Conservation (phyloP, 2,113 vertebrate genomes). For the Nothocercus julius region DNA sequence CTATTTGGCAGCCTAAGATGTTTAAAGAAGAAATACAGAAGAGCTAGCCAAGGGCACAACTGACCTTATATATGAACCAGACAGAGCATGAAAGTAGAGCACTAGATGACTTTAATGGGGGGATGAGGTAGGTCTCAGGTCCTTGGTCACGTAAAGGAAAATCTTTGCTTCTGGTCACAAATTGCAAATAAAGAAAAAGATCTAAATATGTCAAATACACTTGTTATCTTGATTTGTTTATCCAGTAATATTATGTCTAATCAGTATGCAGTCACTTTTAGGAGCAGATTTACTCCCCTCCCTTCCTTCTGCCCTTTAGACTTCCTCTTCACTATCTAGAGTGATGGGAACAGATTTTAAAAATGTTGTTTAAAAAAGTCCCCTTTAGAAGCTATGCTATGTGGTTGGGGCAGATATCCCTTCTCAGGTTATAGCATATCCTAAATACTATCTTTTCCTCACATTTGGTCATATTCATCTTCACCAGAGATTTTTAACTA, state of each 20-base stretch:
- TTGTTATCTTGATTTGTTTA: not conserved
- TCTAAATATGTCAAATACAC: not conserved
- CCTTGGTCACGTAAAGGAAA: not conserved
- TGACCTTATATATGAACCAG: not conserved
- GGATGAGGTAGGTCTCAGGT: rapidly evolving
- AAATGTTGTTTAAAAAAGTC: not conserved
- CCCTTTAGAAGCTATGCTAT: not conserved
- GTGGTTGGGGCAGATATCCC: not conserved
- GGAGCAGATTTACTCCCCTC: not conserved
- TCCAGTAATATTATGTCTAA: not conserved
- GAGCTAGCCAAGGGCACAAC: not conserved
- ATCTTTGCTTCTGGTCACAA: not conserved
- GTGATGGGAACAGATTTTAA: not conserved
- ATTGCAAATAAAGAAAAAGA: not conserved
- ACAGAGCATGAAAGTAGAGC: not conserved
- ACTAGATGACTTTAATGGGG: not conserved
- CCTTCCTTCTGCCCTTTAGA: not conserved
- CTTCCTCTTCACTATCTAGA: not conserved
- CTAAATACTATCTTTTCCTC: not conserved
- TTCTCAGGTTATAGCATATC: not conserved
- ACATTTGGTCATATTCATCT: not conserved
- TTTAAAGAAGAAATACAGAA: not conserved
- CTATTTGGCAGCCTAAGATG: not conserved
- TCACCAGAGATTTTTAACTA: not conserved
- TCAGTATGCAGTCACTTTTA: not conserved